Percentiles rank a stretch among this genome's conserved stretches.
phyloP scores from a whole-genome alignment of 2,797 vertebrate genomes.

The Enteromius unitaeniatus region DNA sequence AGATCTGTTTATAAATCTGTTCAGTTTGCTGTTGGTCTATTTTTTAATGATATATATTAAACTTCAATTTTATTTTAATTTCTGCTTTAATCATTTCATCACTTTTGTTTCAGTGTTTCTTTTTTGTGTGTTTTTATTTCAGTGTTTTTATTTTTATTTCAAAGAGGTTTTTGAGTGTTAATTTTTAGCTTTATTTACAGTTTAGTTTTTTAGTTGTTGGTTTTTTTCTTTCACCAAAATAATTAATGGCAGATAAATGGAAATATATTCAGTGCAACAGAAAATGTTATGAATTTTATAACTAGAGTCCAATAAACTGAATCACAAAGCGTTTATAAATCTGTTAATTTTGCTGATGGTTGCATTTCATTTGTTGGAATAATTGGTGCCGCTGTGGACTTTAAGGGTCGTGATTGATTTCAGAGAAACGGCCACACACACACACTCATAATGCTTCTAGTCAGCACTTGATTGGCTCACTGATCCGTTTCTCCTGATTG shows the following conservation, averaged over 20 bases:
- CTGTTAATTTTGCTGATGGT: not conserved
- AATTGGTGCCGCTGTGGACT: not conserved
- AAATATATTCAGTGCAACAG: not conserved
- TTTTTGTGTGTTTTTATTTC: not conserved
- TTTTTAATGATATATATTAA: no score
- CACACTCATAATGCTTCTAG: not conserved
- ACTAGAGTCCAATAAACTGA: not conserved
- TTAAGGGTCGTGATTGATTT: slow-evolving; percentile 18
- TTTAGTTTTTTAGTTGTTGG: no score
- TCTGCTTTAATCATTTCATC: not conserved
- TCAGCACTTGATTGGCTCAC: not conserved
- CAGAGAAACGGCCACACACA: not conserved
- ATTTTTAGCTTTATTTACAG: not conserved
- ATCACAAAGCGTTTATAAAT: not conserved
- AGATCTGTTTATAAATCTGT: no score
- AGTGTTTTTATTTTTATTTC: no score
- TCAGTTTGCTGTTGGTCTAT: no score
- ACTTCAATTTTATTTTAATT: not conserved
- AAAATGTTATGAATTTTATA: not conserved
- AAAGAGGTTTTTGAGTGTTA: no score
- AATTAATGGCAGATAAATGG: not conserved
- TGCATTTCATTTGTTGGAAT: not conserved
- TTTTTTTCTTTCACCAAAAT: not conserved
- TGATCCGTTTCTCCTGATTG: not conserved
- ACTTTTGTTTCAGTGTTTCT: not conserved